Conservation (phyloP, 2,797 vertebrate genomes). For the Pseudomugil tenellus region DNA sequence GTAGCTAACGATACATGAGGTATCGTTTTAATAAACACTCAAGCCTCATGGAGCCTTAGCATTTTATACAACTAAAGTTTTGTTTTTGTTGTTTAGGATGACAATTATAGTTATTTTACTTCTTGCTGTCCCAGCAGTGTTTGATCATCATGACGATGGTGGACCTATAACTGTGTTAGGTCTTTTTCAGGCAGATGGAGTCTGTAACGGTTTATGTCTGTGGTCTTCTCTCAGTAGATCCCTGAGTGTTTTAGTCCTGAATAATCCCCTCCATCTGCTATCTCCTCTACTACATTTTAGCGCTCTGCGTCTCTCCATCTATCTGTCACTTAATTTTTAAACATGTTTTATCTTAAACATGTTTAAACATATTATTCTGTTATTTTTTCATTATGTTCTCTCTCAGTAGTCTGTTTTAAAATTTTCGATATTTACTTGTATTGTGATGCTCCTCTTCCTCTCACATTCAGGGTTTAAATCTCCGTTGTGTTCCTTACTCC, state of each 20-base stretch:
- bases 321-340: constrained; percentile 40
- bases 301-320: constrained; percentile 57
- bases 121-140: constrained; percentile 36
- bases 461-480: constrained; percentile 11
- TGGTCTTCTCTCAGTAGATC: constrained; percentile 79
- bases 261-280: constrained; percentile 87
- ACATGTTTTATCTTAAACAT: not conserved
- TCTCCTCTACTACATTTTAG: constrained; percentile 75
- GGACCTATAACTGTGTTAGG: constrained; percentile 57
- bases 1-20: constrained; percentile 2
- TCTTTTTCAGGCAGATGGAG: constrained; percentile 81
- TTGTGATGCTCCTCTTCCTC: constrained; percentile 8
- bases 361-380: constrained; percentile 10
- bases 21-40: not conserved
- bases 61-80: not conserved
- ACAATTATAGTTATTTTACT: not conserved
- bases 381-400: constrained; percentile 12
- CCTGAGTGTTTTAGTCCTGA: constrained; percentile 83
- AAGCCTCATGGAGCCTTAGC: not conserved
- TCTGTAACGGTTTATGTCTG: constrained; percentile 76
- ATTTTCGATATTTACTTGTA: not conserved
- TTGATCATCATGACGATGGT: constrained; percentile 47
- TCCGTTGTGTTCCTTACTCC: not conserved
- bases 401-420: not conserved
- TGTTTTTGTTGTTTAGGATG: constrained; percentile 13